Conservation (phyloP, 2,113 vertebrate genomes). For the mouse (Mus musculus) region GRCm39 chr12:72923001-72923500, state of each 20-base stretch:
- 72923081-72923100: background rate
- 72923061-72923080: constrained; percentile 21
- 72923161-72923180: background rate
- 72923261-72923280: background rate
- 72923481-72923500: constrained; percentile 12
- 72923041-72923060: background rate
- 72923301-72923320: background rate
- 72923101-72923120: constrained; percentile 14
- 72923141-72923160: background rate
- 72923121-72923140: background rate
- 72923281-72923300: background rate
- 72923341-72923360: background rate
- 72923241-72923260: background rate
- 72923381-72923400: background rate
- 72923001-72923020: background rate
- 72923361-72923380: background rate
- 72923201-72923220: background rate
- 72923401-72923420: background rate
- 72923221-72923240: background rate
- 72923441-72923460: constrained; percentile 28
- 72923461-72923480: constrained; percentile 24
- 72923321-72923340: background rate
- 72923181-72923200: background rate
- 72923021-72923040: background rate
- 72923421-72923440: constrained; percentile 19